These are phyloP conservation scores for Andrena trimmerana DNA, from an alignment of 2,888 invertebrate genomes.

Conservation along the genomic window DNA sequence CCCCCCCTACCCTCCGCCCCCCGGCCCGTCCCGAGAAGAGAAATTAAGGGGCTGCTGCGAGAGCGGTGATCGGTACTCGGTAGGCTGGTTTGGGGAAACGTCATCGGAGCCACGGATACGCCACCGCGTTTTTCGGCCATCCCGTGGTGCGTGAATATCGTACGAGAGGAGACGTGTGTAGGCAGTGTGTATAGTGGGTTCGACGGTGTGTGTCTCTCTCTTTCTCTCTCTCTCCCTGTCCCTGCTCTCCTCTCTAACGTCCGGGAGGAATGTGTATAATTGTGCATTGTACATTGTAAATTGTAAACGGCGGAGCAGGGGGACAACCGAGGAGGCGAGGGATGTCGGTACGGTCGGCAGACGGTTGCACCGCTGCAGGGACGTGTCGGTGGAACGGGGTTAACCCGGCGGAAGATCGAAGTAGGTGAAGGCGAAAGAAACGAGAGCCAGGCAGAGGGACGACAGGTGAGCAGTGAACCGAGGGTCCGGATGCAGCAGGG, in stretches of 20 bases:
- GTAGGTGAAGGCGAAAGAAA: conserved; percentile 60
- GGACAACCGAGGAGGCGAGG: conserved; percentile 1
- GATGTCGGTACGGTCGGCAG: neutral
- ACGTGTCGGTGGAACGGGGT: conserved; percentile 19
- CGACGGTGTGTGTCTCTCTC: conserved; percentile 15
- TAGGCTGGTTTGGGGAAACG: conserved; percentile 47
- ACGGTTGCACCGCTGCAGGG: neutral
- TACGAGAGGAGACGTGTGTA: conserved; percentile 43
- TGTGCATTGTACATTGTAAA: no score
- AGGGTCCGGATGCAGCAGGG: conserved; percentile 60
- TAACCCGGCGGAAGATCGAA: conserved; percentile 45
- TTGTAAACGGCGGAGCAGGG: conserved; percentile 14
- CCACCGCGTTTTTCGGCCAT: conserved; percentile 47
- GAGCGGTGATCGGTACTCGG: conserved; percentile 32
- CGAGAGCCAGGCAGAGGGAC: conserved; percentile 38
- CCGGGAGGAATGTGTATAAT: conserved; percentile 9
- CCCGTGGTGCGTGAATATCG: conserved; percentile 38
- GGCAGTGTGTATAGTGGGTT: conserved; percentile 35
- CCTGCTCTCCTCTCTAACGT: conserved; percentile 17
- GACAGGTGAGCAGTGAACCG: conserved; percentile 74
- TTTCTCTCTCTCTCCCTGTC: conserved; percentile 35
- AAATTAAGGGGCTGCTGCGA: conserved; percentile 37
- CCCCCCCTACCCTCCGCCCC: no score
- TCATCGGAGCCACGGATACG: conserved; percentile 37
- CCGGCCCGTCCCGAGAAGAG: neutral